Evolutionary conservation across 2,888 invertebrate species (phyloP).

Genomic region (Acrobasis consociella): DNA sequence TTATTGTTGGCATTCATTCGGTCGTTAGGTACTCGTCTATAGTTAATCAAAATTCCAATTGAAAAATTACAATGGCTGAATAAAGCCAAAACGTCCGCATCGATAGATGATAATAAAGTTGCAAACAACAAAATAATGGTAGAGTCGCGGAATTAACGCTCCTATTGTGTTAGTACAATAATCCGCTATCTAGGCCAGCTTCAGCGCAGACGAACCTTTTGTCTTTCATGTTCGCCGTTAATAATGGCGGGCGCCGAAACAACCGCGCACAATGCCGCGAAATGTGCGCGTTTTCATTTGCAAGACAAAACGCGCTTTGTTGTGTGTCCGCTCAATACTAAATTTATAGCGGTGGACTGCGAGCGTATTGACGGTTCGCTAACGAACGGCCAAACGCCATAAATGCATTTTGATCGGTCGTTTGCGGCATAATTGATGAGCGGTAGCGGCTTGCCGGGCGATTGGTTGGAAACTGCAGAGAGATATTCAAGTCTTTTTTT

Average conservation of each 20-base stretch:
- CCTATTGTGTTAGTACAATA: conserved; percentile 83
- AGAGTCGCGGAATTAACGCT: conserved; percentile 81
- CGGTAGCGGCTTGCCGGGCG: conserved; percentile 9
- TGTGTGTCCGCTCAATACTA: conserved; percentile 81
- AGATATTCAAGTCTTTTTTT: neutral
- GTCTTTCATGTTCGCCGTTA: conserved; percentile 83
- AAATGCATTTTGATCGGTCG: conserved; percentile 74
- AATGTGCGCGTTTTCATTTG: conserved; percentile 83
- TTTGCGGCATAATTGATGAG: conserved; percentile 22
- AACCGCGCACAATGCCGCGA: conserved; percentile 83
- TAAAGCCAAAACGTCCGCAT: conserved; percentile 58
- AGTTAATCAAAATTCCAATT: neutral
- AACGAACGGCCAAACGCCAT: conserved; percentile 73
- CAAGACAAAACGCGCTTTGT: conserved; percentile 83
- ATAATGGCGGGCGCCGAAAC: conserved; percentile 83
- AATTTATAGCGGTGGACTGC: conserved; percentile 80
- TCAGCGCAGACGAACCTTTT: conserved; percentile 83
- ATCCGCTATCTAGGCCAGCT: conserved; percentile 83
- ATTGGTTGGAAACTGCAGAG: neutral
- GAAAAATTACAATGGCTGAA: conserved; percentile 10
- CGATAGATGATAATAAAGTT: conserved; percentile 78
- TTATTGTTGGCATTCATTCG: neutral
- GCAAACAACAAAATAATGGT: conserved; percentile 80
- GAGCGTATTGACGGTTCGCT: conserved; percentile 76
- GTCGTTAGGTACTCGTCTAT: neutral